Base-by-base conservation (phyloP, 2,797 vertebrate species). In the Pantherophis alleghaniensis region DNA sequence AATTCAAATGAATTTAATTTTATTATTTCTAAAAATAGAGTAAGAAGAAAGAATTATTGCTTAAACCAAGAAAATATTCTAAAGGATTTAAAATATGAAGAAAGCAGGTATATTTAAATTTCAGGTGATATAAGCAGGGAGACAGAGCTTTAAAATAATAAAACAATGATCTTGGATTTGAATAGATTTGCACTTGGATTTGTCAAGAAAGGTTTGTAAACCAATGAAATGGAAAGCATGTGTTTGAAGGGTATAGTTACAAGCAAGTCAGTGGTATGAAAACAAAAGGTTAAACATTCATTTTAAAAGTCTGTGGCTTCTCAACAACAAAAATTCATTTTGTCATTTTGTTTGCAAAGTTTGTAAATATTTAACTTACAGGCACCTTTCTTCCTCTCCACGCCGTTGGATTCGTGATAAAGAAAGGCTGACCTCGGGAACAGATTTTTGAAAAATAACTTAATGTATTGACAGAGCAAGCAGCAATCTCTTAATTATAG, bases 151-250 rank as follows among this genome's bases (percentile, higher is more conserved):
- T 74, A 95, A 94, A 95, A 94, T 93, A 95, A 95, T 59, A 95
- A 93, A 96, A 92, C 86, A 94, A 92, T 96, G 96, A 96, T 96
- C 96, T 96, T 96, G 95, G 93, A 92, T 96, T 95, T 95, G 92
- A 97, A 93, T 93, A 94, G 93, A 90, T 92, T 96, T 96, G 94
- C 91, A 91, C 95, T 95, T 94, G 95, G 90, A 96, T 96, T 97
- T 97, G 93, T 96, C 94, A 95, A 91, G 95, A 97, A 97, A 97
- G 90, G 94, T 95, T 97, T 97, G 95, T 95, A 97, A 96, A 96
- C 95, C 96, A 96, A 94, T 97, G 91, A 97, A 98, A 98, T 97
- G 96, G 96, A 95, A 98, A 97, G 96, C 97, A 97, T 97, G 90
- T 98, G 97, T 96, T 96, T 90, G 92, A 94, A 94, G 92, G 95